These are phyloP conservation scores for Corythaeola cristata DNA, from an alignment of 2,113 vertebrate genomes.

Conservation along the genomic window DNA sequence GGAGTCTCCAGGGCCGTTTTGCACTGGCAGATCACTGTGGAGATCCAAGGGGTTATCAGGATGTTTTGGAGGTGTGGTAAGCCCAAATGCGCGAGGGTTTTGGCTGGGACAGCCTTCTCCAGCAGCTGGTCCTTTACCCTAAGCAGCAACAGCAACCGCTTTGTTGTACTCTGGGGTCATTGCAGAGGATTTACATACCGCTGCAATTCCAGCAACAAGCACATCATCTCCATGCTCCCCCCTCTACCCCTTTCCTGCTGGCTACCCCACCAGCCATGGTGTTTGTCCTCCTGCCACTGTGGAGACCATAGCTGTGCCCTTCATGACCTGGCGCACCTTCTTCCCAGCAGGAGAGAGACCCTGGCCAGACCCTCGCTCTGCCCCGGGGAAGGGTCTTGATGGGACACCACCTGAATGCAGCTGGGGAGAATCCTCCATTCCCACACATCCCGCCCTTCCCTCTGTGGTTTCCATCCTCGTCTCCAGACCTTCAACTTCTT, in stretches of 20 bases:
- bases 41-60: not conserved
- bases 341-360: not conserved
- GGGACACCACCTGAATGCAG: not conserved
- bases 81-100: not conserved
- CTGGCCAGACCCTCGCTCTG: not conserved
- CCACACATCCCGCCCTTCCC: not conserved
- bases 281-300: not conserved
- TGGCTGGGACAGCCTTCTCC: not conserved
- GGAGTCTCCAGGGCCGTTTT: rapidly evolving
- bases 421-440: not conserved
- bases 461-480: not conserved
- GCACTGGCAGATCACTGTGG: not conserved
- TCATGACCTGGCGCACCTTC: not conserved
- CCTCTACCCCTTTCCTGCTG: not conserved
- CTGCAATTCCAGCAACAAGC: not conserved
- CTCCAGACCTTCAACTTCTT: not conserved
- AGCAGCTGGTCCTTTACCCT: not conserved
- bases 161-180: rapidly evolving
- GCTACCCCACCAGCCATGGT: rapidly evolving
- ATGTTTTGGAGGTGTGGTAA: not conserved
- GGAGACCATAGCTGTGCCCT: not conserved
- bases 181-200: not conserved
- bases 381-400: rapidly evolving
- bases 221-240: rapidly evolving
- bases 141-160: rapidly evolving